Evolutionary conservation across 2,888 invertebrate species (phyloP).

Genomic region (Alviniconcha strummeri): DNA sequence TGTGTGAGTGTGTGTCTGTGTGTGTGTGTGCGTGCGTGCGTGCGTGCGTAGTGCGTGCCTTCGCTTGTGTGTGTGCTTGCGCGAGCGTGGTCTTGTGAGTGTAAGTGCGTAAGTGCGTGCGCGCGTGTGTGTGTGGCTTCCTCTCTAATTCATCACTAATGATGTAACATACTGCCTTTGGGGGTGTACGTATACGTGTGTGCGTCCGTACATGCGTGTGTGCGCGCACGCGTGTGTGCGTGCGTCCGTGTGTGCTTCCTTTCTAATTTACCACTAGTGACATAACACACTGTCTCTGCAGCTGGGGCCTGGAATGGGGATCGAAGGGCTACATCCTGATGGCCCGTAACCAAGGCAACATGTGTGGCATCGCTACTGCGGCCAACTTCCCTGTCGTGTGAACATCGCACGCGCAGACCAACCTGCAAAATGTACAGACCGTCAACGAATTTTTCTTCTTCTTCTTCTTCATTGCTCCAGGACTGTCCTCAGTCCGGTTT

Average conservation of each 20-base stretch:
- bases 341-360: slow-evolving; percentile 9
- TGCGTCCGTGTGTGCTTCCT: too few species aligned
- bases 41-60: neutral
- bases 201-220: too few species aligned
- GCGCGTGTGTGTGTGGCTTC: neutral
- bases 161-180: neutral
- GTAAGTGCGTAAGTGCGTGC: neutral
- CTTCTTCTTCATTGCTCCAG: too few species aligned
- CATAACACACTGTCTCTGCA: slow-evolving; percentile 45
- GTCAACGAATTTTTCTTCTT: too few species aligned
- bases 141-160: too few species aligned
- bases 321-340: slow-evolving; percentile 14
- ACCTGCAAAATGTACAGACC: too few species aligned
- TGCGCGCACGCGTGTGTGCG: too few species aligned
- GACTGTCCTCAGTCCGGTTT: too few species aligned
- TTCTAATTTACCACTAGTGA: neutral
- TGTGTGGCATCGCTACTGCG: neutral
- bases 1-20: too few species aligned
- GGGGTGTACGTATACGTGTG: neutral
- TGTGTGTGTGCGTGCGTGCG: too few species aligned
- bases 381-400: slow-evolving; percentile 3
- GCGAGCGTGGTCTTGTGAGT: neutral
- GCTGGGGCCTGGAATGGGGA: slow-evolving; percentile 9
- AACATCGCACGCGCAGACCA: neutral
- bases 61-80: neutral